These are phyloP conservation scores for Acanthiza pusilla DNA, from an alignment of 2,797 vertebrate species.

Conservation along the genomic window DNA sequence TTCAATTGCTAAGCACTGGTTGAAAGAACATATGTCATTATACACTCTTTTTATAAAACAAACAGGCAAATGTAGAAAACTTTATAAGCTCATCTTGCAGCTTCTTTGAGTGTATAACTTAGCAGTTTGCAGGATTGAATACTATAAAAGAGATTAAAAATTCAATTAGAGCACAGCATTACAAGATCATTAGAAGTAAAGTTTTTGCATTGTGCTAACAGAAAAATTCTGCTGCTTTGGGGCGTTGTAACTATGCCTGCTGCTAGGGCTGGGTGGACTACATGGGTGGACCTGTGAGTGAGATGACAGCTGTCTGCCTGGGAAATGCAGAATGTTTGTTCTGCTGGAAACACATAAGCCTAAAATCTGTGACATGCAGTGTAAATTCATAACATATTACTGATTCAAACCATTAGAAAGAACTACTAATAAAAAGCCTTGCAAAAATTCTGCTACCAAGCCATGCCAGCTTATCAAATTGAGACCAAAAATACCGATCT, in stretches of 20 bases:
- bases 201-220: background rate
- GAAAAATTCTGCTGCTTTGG: background rate
- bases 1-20: background rate
- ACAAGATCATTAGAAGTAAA: background rate
- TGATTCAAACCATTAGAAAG: background rate
- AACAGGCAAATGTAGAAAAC: conserved; percentile 14
- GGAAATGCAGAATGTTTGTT: background rate
- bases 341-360: background rate
- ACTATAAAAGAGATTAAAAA: conserved; percentile 36
- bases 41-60: background rate
- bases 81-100: conserved; percentile 21
- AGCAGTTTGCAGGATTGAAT: background rate
- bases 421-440: background rate
- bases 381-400: background rate
- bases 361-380: background rate
- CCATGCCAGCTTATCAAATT: background rate
- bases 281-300: background rate
- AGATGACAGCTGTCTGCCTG: background rate
- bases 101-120: background rate
- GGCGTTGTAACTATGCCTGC: background rate
- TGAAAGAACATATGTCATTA: conserved; percentile 21
- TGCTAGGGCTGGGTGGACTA: background rate
- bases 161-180: conserved; percentile 12
- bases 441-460: background rate
- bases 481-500: background rate